Percentiles rank a stretch among this genome's conserved stretches.
Evolutionary conservation across 2,888 invertebrate species (phyloP).

Genomic region (Athalia cordata): DNA sequence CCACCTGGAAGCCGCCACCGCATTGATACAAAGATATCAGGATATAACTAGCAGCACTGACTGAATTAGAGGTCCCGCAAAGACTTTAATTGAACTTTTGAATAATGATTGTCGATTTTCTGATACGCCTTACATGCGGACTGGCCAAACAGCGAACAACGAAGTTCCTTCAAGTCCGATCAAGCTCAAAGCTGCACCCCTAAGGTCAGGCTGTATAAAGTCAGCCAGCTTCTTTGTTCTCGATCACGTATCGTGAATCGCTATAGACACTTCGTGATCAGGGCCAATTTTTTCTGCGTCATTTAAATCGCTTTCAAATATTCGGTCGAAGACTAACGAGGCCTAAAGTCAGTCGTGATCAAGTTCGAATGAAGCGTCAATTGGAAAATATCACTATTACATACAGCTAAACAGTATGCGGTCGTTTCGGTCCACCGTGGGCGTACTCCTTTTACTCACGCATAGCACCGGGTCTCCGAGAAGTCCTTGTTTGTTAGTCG

Average conservation of each 20-base stretch:
- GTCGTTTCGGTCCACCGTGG: too few species aligned
- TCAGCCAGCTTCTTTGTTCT: not conserved
- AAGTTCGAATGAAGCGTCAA: too few species aligned
- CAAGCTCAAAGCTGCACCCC: too few species aligned
- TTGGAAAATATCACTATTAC: slow-evolving; percentile 49
- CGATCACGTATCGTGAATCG: not conserved
- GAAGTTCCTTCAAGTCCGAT: not conserved
- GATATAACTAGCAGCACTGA: slow-evolving; percentile 64
- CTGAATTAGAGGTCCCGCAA: slow-evolving; percentile 68
- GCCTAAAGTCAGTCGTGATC: not conserved
- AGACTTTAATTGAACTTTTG: slow-evolving; percentile 71
- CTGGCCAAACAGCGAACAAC: slow-evolving; percentile 45
- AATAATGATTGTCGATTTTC: slow-evolving; percentile 70
- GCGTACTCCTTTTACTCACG: too few species aligned
- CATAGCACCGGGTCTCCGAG: not conserved
- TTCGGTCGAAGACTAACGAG: not conserved
- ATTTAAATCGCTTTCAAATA: not conserved
- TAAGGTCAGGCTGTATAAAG: slow-evolving; percentile 6
- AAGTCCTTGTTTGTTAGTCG: slow-evolving; percentile 12
- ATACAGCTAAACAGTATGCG: too few species aligned
- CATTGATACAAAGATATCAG: slow-evolving; percentile 69
- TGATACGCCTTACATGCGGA: slow-evolving; percentile 63
- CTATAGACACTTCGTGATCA: not conserved
- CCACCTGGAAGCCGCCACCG: slow-evolving; percentile 63
- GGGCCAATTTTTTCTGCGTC: not conserved